Evolutionary conservation across 1,140 invertebrate species (phyloP).

Genomic region (Cephus cinctus): DNA sequence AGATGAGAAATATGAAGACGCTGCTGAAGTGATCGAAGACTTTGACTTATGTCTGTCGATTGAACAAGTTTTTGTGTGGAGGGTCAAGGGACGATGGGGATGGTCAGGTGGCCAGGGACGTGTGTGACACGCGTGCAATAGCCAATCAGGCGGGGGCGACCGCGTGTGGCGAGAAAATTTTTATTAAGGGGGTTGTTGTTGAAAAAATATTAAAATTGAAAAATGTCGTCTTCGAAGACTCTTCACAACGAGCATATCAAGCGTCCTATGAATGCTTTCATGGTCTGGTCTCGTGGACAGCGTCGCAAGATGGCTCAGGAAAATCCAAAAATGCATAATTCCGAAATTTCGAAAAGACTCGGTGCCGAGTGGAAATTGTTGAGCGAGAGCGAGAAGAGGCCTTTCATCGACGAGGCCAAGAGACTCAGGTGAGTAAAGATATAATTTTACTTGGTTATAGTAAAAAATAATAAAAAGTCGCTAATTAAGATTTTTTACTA

Average conservation of each 20-base stretch:
- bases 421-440: constrained; percentile 76
- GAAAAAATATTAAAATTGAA: neutral
- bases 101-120: no score
- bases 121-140: constrained; percentile 1
- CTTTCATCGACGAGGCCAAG: constrained; percentile 97
- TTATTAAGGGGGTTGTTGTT: no score
- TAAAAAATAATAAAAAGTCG: no score
- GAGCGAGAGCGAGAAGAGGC: constrained; percentile 83
- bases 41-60: no score
- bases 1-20: no score
- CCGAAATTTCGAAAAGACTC: constrained; percentile 88
- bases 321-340: constrained; percentile 98
- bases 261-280: constrained; percentile 90
- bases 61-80: no score
- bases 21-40: no score
- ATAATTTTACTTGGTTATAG: no score
- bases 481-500: no score
- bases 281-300: constrained; percentile 90
- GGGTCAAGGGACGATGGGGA: no score
- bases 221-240: constrained; percentile 41
- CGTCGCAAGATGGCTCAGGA: constrained; percentile 95
- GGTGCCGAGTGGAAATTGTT: constrained; percentile 90
- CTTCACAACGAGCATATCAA: constrained; percentile 77
- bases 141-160: no score
- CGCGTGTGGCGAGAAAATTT: no score